phyloP scores from a whole-genome alignment of 2,113 vertebrate genomes.

The Perca flavescens region DNA sequence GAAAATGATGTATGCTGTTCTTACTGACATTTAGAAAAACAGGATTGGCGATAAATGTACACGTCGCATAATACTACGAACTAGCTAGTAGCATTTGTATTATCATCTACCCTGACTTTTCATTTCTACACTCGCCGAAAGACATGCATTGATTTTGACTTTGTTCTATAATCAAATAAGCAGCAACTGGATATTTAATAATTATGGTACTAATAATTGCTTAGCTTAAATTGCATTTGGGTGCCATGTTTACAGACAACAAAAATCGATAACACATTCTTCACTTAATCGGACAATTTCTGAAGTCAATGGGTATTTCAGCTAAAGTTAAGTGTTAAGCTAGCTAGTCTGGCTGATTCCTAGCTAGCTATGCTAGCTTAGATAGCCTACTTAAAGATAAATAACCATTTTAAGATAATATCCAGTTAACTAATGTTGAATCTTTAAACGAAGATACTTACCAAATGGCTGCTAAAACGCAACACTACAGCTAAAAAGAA shows the following conservation, averaged over 20 bases:
- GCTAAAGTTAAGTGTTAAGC: no score
- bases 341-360: background rate
- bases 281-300: background rate
- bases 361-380: background rate
- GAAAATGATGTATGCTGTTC: background rate
- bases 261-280: background rate
- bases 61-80: background rate
- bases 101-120: background rate
- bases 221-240: background rate
- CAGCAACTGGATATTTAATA: background rate
- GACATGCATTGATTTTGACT: no score
- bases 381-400: background rate
- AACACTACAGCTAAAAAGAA: background rate
- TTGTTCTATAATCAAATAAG: no score
- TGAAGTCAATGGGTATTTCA: background rate
- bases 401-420: background rate
- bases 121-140: no score
- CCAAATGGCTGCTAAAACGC: background rate
- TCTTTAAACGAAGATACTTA: conserved; percentile 1
- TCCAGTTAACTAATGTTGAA: background rate
- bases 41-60: background rate
- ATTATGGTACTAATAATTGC: background rate
- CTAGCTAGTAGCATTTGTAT: background rate
- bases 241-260: background rate
- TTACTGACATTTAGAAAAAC: background rate